Percentiles rank a stretch among this genome's conserved stretches.
Conservation (phyloP, 2,797 vertebrate species). For the Liparis tanakae region DNA sequence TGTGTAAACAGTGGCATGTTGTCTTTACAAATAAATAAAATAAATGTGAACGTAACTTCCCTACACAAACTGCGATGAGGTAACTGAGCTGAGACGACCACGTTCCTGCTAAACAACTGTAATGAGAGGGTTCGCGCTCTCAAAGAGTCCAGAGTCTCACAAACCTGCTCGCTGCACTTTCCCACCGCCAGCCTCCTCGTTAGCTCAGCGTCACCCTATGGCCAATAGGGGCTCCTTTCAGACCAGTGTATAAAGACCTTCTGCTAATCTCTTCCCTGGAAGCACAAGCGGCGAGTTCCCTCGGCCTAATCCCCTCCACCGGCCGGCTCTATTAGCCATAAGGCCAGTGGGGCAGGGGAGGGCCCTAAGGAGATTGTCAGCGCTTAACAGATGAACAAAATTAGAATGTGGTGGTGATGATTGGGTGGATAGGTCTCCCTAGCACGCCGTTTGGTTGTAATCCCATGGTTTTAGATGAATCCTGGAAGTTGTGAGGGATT, state of each 20-base stretch:
- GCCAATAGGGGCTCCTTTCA: conserved; percentile 57
- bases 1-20: conserved; percentile 5
- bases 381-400: conserved; percentile 89
- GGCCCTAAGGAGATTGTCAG: conserved; percentile 83
- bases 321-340: conserved; percentile 75
- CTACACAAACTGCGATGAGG: conserved; percentile 26
- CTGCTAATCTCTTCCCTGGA: conserved; percentile 69
- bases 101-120: conserved; percentile 34
- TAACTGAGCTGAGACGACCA: conserved; percentile 30
- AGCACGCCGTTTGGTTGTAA: conserved; percentile 70
- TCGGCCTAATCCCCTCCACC: conserved; percentile 72
- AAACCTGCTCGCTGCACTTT: conserved; percentile 41
- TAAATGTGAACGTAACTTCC: not conserved
- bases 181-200: conserved; percentile 51
- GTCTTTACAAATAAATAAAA: not conserved
- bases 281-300: conserved; percentile 58
- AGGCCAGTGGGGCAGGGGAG: conserved; percentile 77
- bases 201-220: conserved; percentile 18
- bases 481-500: conserved; percentile 49
- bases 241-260: conserved; percentile 48
- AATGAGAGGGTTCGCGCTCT: conserved; percentile 30
- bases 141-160: conserved; percentile 12
- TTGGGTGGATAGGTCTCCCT: conserved; percentile 71
- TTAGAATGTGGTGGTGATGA: conserved; percentile 86
- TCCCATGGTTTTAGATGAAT: conserved; percentile 59